These are phyloP conservation scores for Ramphastos sulfuratus DNA, from an alignment of 2,113 vertebrate species.

Conservation along the genomic window DNA sequence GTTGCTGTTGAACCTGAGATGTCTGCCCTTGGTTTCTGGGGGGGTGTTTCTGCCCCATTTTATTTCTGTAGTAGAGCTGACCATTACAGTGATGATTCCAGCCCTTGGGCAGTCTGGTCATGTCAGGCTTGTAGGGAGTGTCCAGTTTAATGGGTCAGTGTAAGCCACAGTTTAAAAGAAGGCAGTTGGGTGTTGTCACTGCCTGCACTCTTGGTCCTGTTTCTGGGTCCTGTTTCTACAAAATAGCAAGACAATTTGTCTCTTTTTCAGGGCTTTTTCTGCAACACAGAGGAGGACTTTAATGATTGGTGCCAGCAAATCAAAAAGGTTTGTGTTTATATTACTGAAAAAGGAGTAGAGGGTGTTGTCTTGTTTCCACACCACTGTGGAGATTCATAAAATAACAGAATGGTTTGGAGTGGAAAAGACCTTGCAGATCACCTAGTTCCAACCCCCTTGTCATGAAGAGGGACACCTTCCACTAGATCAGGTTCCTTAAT, in stretches of 20 bases:
- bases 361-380: not conserved
- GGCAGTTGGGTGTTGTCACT: not conserved
- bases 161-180: not conserved
- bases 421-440: too few species aligned
- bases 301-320: slow-evolving; percentile 94
- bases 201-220: not conserved
- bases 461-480: too few species aligned
- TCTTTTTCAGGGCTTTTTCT: slow-evolving; percentile 90
- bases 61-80: not conserved
- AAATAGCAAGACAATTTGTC: not conserved
- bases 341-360: not conserved
- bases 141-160: not conserved
- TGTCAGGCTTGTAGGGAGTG: not conserved
- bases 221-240: not conserved
- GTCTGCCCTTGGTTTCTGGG: not conserved
- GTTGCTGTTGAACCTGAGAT: not conserved
- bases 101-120: not conserved
- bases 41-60: not conserved
- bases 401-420: too few species aligned
- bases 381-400: not conserved
- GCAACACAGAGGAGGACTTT: slow-evolving; percentile 93
- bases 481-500: too few species aligned
- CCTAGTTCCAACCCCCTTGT: too few species aligned
- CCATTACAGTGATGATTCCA: not conserved
- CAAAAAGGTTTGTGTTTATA: slow-evolving; percentile 82